Base-by-base conservation (phyloP, 2,888 invertebrate genomes). In the Pterobdella sp. region DNA sequence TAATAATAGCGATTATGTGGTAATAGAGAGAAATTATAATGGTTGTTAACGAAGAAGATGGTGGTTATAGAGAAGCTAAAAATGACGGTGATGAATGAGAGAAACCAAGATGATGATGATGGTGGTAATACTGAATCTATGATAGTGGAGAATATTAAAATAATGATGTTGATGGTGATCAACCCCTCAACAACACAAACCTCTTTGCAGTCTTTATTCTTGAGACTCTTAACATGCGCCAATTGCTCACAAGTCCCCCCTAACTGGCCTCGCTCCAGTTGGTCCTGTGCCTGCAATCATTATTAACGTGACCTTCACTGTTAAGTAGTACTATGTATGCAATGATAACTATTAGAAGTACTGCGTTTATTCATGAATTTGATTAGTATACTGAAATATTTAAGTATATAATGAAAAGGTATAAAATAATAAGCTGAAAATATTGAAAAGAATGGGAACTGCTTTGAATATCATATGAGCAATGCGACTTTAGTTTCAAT, bases 201-300 rank as follows among this genome's bases (percentile, higher is more conserved):
- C 76, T 92, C 92, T 80, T 94, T 89, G 75, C 90, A 89, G 79
- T 91, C 89, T n/a, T n/a, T n/a, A 82, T 94, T 92, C 84, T 96
- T 96, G 73, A 96, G 86, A 42, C 95, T 94, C 86, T 96, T 97
- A 76, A 98, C 87, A 84, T 97, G 95, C 85, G 96, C 97, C 31
- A 96, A 87, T 66, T 94, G 89, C 78, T 94, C 92, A 72, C 91
- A 92, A 3, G 32, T 49, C 22, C 95, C 91, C 76, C 88, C 88
- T 79, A 95, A 91, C 82, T 92, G 91, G 74, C 94, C 94, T 79
- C 93, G 89, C 85, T 94, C 94, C 75, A 95, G 94, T 84, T 94
- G 94, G 81, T 95, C 94, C 18, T 95, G 91, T 0, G 94, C 92
- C 89, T 94, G 92, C 89, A 92, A 92, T n/a, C 7, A 29, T n/a